These are phyloP conservation scores for Stomatorhinus ivindoensis DNA, from an alignment of 2,113 vertebrate genomes.

Conservation along the genomic window DNA sequence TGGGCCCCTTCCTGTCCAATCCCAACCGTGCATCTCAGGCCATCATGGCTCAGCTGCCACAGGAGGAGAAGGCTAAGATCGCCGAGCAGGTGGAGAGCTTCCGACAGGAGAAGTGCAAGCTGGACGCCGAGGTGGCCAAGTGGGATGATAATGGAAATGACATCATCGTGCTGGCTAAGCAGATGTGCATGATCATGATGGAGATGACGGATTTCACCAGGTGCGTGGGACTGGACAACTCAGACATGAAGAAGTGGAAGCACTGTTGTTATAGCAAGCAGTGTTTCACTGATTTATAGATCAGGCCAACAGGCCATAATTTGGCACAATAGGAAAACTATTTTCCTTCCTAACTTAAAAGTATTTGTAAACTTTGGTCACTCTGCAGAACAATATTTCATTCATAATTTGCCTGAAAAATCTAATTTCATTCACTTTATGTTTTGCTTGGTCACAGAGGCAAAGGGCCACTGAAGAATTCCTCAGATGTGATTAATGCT, in stretches of 20 bases:
- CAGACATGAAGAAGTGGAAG: background rate
- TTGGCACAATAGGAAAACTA: background rate
- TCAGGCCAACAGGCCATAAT: background rate
- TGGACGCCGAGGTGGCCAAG: conserved; percentile 95
- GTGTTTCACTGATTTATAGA: background rate
- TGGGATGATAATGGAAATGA: conserved; percentile 99
- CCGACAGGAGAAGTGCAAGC: conserved; percentile 96
- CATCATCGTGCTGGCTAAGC: conserved; percentile 96
- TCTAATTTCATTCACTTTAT: background rate
- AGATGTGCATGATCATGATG: conserved; percentile 99
- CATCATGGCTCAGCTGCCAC: conserved; percentile 97
- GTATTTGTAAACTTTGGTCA: background rate
- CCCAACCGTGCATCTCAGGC: conserved; percentile 60
- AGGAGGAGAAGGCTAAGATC: conserved; percentile 98
- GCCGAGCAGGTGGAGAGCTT: conserved; percentile 98
- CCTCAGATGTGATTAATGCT: conserved; percentile 96
- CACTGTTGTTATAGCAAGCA: background rate
- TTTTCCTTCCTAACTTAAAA: background rate
- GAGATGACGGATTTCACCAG: conserved; percentile 99
- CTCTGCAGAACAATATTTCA: background rate
- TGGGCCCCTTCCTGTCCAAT: background rate
- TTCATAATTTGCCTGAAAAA: background rate
- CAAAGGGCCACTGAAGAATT: conserved; percentile 97
- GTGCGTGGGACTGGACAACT: conserved; percentile 45
- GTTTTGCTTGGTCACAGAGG: conserved; percentile 66